A percentile compares a stretch with the other conserved stretches of the same genome.
Conservation (phyloP, 2,888 invertebrate genomes). For the Margaritifera margaritifera region DNA sequence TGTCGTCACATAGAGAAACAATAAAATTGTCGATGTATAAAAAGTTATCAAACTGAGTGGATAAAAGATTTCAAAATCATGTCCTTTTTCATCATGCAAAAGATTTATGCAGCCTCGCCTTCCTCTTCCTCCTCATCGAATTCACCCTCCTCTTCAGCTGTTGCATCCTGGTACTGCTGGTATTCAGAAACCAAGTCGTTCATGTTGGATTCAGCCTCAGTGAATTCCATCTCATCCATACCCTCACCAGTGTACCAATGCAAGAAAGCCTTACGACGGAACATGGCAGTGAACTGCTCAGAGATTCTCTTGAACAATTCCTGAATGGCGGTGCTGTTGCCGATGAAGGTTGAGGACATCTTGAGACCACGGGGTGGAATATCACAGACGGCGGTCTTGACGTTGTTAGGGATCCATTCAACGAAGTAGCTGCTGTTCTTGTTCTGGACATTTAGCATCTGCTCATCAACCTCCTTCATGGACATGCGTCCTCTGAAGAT, state of each 20-base stretch:
- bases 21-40: too few relatives aligned
- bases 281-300: conserved; percentile 85
- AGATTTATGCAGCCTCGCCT: conserved; percentile 13
- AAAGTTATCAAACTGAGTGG: too few relatives aligned
- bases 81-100: not conserved
- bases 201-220: conserved; percentile 96
- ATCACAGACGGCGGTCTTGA: conserved; percentile 91
- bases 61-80: not conserved
- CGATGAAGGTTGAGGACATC: conserved; percentile 79
- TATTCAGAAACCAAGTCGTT: conserved; percentile 77
- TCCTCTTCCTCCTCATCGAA: conserved; percentile 29
- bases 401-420: conserved; percentile 95
- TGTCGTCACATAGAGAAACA: too few relatives aligned
- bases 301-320: conserved; percentile 66
- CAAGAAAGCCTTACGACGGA: conserved; percentile 95
- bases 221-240: conserved; percentile 96
- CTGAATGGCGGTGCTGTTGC: conserved; percentile 69
- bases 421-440: conserved; percentile 91
- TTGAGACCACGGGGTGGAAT: conserved; percentile 90
- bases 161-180: conserved; percentile 69
- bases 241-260: conserved; percentile 99
- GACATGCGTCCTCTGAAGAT: conserved; percentile 93
- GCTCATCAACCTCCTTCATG: conserved; percentile 92
- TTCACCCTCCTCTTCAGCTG: conserved; percentile 45
- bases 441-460: conserved; percentile 95